Conservation (phyloP, 2,888 invertebrate genomes). For the Aphidius colemani region DNA sequence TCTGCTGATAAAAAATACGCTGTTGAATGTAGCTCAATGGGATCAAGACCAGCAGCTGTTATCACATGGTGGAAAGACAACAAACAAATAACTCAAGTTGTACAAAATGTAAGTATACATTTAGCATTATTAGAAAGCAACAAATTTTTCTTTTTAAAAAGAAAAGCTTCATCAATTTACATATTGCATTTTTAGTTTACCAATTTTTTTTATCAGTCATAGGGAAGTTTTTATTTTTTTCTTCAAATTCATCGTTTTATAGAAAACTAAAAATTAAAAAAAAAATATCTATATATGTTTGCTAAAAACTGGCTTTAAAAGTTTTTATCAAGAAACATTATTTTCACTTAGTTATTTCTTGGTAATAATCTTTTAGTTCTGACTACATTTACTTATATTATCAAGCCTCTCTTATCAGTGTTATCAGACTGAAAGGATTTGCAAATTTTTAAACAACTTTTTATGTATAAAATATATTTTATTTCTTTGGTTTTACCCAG, state of each 20-base stretch:
- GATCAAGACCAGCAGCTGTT: constrained; percentile 82
- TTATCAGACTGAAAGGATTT: constrained; percentile 34
- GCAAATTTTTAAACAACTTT: constrained; percentile 14
- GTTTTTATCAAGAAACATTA: background rate
- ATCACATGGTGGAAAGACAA: constrained; percentile 92
- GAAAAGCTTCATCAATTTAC: too few species aligned
- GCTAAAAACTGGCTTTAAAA: too few species aligned
- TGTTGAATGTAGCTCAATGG: constrained; percentile 84
- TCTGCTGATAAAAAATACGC: constrained; percentile 86
- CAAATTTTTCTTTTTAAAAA: too few species aligned
- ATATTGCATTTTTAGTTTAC: too few species aligned
- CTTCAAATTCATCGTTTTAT: constrained; percentile 3
- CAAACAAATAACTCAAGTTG: constrained; percentile 76
- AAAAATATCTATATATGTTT: too few species aligned
- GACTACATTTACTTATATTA: constrained; percentile 8
- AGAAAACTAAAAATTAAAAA: background rate
- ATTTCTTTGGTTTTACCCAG: constrained; percentile 28
- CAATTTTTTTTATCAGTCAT: too few species aligned
- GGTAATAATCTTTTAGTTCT: background rate
- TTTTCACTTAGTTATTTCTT: constrained; percentile 4
- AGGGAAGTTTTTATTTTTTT: background rate
- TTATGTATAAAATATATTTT: constrained; percentile 13
- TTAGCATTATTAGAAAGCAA: too few species aligned
- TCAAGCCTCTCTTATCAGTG: constrained; percentile 9
- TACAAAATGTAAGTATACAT: constrained; percentile 72